These are phyloP conservation scores for Archocentrus centrarchus DNA, from an alignment of 2,113 vertebrate species.

Conservation along the genomic window DNA sequence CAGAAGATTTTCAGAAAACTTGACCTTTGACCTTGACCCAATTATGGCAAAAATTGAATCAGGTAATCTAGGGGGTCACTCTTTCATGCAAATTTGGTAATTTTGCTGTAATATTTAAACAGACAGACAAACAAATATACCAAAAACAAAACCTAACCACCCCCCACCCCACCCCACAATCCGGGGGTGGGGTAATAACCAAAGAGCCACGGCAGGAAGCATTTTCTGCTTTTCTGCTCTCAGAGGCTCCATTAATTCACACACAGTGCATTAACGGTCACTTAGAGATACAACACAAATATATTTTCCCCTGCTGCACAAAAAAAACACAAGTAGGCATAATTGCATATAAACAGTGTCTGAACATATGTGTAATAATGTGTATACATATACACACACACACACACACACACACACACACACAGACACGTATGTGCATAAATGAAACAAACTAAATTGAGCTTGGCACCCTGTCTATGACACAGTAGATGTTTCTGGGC, in stretches of 20 bases:
- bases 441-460: conserved; percentile 34
- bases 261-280: not conserved
- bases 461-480: not conserved
- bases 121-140: no score
- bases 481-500: conserved; percentile 35
- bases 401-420: conserved; percentile 1
- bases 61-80: no score
- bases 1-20: no score
- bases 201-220: not conserved
- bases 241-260: conserved; percentile 12
- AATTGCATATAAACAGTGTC: conserved; percentile 12
- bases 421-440: not conserved
- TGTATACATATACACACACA: not conserved
- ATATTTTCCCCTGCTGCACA: not conserved
- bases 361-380: conserved; percentile 13
- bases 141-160: no score
- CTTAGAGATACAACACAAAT: conserved; percentile 12
- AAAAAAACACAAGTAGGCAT: conserved; percentile 14
- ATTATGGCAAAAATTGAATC: no score
- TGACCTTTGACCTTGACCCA: no score
- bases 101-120: no score
- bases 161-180: no score
- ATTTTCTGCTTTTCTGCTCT: conserved; percentile 9
- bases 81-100: no score
- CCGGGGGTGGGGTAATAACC: not conserved